Base-by-base conservation (phyloP, 2,888 invertebrate species). In the Alloscopus bannaensis region DNA sequence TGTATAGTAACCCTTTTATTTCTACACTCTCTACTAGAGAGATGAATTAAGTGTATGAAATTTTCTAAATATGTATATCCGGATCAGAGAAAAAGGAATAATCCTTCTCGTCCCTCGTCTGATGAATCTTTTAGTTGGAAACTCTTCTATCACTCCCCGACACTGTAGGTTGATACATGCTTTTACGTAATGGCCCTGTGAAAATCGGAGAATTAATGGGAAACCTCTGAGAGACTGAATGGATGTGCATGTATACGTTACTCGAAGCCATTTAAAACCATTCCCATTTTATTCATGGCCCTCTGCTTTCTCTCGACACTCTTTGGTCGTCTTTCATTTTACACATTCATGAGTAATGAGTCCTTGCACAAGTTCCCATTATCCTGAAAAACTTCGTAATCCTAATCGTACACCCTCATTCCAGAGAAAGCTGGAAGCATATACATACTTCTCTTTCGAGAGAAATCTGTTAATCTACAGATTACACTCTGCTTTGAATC, bases 11-110 rank as follows among this genome's bases (percentile, higher is more conserved):
- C 31, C 60, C 36, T 31, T 60, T 60, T n/a, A 36, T 36, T 36
- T 36, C 36, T 62, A 29, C 66, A 29, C 66, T 66, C 55, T 68
- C 55, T 68, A 8, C 52, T 6, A 65, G 57, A 40, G 24, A 76
- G 68, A 77, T 77, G 77, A 77, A 77, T 77, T 77, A 77, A 77
- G 77, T 52, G 70, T 42, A 62, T 68, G 11, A 6, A 47, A 4
- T n/a, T n/a, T 47, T 4, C 11, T 6, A 47, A 47, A 47, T 64
- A 29, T 55, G 70, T 64, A 70, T 69, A 77, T 77, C 70, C 64
- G 64, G 77, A 77, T 77, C 11, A 66, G 66, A 66, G 45, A 55
- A 75, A 65, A 76, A 70, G 70, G 77, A 77, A 77, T 77, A 77
- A 77, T 77, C 77, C 70, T 20, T 47, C 76, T 47, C 47, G 52